These are phyloP conservation scores for Geophilus truncorum DNA, from an alignment of 2,888 invertebrate species.

Conservation along the genomic window DNA sequence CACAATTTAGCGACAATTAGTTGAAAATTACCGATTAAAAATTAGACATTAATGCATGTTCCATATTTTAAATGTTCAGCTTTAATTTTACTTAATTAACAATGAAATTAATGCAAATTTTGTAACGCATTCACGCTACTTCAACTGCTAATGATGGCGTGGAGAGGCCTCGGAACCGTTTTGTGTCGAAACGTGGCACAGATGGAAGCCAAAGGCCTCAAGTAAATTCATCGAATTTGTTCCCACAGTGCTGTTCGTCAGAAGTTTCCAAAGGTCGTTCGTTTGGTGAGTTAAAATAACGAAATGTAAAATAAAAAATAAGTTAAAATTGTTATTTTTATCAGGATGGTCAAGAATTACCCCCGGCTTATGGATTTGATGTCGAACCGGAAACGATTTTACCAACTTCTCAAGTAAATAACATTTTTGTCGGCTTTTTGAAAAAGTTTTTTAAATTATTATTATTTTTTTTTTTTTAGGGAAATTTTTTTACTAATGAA, in stretches of 20 bases:
- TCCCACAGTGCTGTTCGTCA: slow-evolving; percentile 83
- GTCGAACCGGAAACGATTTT: slow-evolving; percentile 64
- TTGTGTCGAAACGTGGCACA: slow-evolving; percentile 14
- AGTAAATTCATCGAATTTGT: slow-evolving; percentile 44
- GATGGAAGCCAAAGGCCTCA: slow-evolving; percentile 9
- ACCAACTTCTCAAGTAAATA: slow-evolving; percentile 55
- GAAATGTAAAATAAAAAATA: background rate
- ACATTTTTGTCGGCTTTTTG: too few relatives aligned
- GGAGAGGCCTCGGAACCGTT: slow-evolving; percentile 17
- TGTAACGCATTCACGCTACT: background rate
- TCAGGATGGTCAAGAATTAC: slow-evolving; percentile 76
- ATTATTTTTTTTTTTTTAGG: slow-evolving; percentile 47
- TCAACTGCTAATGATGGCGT: background rate
- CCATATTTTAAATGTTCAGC: too few relatives aligned
- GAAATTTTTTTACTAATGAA: slow-evolving; percentile 60
- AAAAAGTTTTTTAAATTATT: background rate
- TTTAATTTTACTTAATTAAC: too few relatives aligned
- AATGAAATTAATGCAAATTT: background rate
- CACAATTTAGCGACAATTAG: too few relatives aligned
- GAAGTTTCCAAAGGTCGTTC: slow-evolving; percentile 76
- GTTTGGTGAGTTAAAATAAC: slow-evolving; percentile 66
- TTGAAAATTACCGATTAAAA: too few relatives aligned
- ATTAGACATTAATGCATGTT: too few relatives aligned
- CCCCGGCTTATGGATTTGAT: slow-evolving; percentile 84
- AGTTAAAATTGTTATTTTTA: background rate